Evolutionary conservation across 2,113 vertebrate genomes (phyloP).

Genomic region (Phycodurus eques): DNA sequence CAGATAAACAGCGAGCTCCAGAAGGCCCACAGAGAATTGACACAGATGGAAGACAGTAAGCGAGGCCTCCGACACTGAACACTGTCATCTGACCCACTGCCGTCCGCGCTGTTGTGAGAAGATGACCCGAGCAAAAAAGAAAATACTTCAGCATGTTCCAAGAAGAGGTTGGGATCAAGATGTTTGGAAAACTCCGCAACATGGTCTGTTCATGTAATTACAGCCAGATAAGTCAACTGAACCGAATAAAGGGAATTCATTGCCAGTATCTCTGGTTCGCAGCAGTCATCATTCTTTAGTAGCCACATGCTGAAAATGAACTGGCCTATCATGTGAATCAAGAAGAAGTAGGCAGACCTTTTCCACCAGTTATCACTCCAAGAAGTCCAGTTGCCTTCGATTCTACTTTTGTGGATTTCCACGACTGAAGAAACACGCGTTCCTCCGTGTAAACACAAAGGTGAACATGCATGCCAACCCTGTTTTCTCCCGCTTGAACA

Average conservation of each 20-base stretch:
- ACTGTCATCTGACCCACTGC: not conserved
- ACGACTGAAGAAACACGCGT: too few relatives aligned
- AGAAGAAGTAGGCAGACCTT: constrained; percentile 3
- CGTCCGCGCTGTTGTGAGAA: not conserved
- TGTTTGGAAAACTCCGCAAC: not conserved
- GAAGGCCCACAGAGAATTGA: not conserved
- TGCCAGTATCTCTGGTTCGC: not conserved
- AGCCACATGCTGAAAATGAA: not conserved
- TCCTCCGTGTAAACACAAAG: not conserved
- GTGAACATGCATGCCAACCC: constrained; percentile 3
- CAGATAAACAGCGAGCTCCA: not conserved
- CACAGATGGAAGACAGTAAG: not conserved
- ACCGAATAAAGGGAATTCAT: not conserved
- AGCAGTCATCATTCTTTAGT: not conserved
- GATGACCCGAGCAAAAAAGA: not conserved
- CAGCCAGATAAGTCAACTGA: not conserved
- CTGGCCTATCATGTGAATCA: not conserved
- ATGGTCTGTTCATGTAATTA: not conserved
- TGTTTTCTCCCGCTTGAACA: not conserved
- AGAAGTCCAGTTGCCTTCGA: not conserved
- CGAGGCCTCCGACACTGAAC: not conserved
- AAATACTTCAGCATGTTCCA: not conserved
- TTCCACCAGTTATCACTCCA: not conserved
- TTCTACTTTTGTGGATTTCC: too few relatives aligned
- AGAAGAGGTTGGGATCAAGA: not conserved